Evolutionary conservation across 2,888 invertebrate genomes (phyloP).

Genomic region (Ornithoptera priamus): DNA sequence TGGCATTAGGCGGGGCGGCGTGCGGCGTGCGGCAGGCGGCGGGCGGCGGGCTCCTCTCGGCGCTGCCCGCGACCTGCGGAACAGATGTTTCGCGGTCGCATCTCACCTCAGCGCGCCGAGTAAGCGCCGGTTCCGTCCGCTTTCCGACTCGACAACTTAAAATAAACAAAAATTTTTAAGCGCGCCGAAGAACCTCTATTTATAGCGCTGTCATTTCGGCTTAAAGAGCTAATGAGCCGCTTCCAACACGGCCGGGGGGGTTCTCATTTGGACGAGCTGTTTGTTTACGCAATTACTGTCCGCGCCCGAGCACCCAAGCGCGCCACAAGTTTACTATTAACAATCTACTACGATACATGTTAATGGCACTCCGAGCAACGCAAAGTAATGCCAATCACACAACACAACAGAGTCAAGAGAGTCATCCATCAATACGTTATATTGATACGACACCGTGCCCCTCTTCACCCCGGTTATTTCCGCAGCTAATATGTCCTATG

Average conservation of each 20-base stretch:
- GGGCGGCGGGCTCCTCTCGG: no score
- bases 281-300: constrained; percentile 68
- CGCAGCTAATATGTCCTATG: no score
- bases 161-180: constrained; percentile 61
- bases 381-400: no score
- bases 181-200: constrained; percentile 60
- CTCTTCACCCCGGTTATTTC: no score
- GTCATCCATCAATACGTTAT: no score
- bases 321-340: no score
- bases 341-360: no score
- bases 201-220: constrained; percentile 73
- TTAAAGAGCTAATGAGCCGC: constrained; percentile 77
- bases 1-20: constrained; percentile 55
- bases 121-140: constrained; percentile 32
- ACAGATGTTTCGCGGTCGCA: constrained; percentile 71
- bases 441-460: no score
- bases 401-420: no score
- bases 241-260: constrained; percentile 68
- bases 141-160: constrained; percentile 53
- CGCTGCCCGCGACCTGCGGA: neutral
- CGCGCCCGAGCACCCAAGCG: constrained; percentile 23
- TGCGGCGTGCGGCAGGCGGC: neutral
- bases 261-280: constrained; percentile 62
- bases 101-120: constrained; percentile 34
- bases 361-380: no score